phyloP scores from a whole-genome alignment of 2,888 invertebrate species.

The Eumacrocentrus americanus region DNA sequence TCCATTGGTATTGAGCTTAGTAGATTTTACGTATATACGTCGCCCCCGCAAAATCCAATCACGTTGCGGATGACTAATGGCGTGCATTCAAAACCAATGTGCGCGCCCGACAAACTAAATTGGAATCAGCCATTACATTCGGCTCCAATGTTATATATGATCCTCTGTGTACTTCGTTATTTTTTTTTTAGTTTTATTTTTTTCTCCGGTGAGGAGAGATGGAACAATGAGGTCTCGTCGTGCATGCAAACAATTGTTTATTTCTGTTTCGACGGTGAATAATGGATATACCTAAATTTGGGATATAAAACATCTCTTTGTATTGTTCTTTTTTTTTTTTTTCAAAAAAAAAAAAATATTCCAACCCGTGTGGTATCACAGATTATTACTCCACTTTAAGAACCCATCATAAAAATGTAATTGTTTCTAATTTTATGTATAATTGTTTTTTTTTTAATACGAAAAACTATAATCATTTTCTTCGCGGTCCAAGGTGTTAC shows the following conservation, averaged over 20 bases:
- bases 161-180: slow-evolving; percentile 11
- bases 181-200: neutral
- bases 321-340: slow-evolving; percentile 1
- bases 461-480: too few species aligned
- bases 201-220: neutral
- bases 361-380: neutral
- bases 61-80: slow-evolving; percentile 44
- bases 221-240: neutral
- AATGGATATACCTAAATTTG: slow-evolving; percentile 6
- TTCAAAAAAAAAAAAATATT: neutral
- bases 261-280: neutral
- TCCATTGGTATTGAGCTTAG: slow-evolving; percentile 33
- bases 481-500: too few species aligned
- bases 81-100: slow-evolving; percentile 44
- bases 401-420: slow-evolving; percentile 3
- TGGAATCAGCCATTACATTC: slow-evolving; percentile 39
- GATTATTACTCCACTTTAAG: neutral
- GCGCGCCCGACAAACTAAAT: slow-evolving; percentile 43
- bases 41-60: slow-evolving; percentile 46
- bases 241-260: neutral
- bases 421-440: neutral
- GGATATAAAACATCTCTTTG: neutral
- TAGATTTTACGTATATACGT: slow-evolving; percentile 39
- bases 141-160: slow-evolving; percentile 34
- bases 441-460: neutral